phyloP scores from a whole-genome alignment of 2,888 invertebrate genomes.

The Lycaena phlaeas region DNA sequence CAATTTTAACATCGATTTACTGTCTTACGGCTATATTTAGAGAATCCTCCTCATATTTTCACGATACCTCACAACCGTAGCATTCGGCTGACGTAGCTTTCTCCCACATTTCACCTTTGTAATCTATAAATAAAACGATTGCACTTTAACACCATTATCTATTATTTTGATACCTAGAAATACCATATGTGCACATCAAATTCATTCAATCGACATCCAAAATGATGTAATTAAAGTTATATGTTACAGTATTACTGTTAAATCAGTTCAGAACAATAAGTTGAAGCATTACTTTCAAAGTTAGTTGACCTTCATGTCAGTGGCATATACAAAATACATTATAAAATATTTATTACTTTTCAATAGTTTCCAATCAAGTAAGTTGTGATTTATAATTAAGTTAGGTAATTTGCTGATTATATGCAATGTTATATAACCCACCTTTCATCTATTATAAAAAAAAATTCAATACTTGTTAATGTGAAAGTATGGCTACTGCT shows the following conservation, averaged over 20 bases:
- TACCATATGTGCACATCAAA: background rate
- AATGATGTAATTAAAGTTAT: slow-evolving; percentile 1
- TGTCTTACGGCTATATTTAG: slow-evolving; percentile 67
- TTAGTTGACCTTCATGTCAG: slow-evolving; percentile 10
- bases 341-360: background rate
- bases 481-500: background rate
- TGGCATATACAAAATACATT: background rate
- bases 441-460: background rate
- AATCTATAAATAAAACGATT: slow-evolving; percentile 5
- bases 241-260: background rate
- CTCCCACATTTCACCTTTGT: slow-evolving; percentile 7
- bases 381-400: background rate
- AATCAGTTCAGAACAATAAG: slow-evolving; percentile 6
- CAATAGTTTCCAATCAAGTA: background rate
- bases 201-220: background rate
- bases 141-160: background rate
- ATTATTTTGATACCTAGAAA: slow-evolving; percentile 2
- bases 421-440: slow-evolving; percentile 1
- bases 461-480: background rate
- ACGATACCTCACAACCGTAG: slow-evolving; percentile 17
- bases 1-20: slow-evolving; percentile 66
- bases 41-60: slow-evolving; percentile 59
- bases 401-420: background rate
- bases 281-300: slow-evolving; percentile 9
- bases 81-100: slow-evolving; percentile 7